phyloP scores from a whole-genome alignment of 2,888 invertebrate genomes.

The Tenthredo scrophulariae region DNA sequence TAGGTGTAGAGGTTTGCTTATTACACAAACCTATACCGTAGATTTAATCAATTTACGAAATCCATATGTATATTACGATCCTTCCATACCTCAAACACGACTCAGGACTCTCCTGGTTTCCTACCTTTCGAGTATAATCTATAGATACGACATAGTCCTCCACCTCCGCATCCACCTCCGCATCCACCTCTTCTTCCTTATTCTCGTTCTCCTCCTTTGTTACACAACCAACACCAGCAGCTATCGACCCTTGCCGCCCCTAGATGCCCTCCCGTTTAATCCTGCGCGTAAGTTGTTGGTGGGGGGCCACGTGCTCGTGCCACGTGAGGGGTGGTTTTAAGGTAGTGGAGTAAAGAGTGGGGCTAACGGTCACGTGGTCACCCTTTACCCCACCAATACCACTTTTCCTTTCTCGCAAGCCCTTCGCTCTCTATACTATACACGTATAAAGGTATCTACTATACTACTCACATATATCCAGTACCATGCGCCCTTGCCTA shows the following conservation, averaged over 20 bases:
- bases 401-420: constrained; percentile 40
- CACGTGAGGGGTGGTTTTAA: constrained; percentile 41
- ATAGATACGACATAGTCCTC: background rate
- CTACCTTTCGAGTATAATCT: background rate
- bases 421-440: constrained; percentile 53
- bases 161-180: background rate
- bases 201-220: constrained; percentile 64
- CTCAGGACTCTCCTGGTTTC: background rate
- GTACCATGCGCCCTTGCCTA: background rate
- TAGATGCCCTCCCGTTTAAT: constrained; percentile 49
- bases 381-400: background rate
- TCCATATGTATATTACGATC: background rate
- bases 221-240: constrained; percentile 66
- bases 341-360: background rate
- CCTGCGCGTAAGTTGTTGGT: constrained; percentile 36
- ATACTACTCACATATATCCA: too few relatives aligned
- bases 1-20: background rate
- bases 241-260: constrained; percentile 63
- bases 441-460: background rate
- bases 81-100: background rate
- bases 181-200: constrained; percentile 59
- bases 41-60: background rate
- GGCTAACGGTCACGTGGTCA: constrained; percentile 14
- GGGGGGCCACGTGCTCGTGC: constrained; percentile 57
- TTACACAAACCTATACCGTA: background rate